Base-by-base conservation (phyloP, 2,888 invertebrate species). In the Ganaspis brasiliensis region DNA sequence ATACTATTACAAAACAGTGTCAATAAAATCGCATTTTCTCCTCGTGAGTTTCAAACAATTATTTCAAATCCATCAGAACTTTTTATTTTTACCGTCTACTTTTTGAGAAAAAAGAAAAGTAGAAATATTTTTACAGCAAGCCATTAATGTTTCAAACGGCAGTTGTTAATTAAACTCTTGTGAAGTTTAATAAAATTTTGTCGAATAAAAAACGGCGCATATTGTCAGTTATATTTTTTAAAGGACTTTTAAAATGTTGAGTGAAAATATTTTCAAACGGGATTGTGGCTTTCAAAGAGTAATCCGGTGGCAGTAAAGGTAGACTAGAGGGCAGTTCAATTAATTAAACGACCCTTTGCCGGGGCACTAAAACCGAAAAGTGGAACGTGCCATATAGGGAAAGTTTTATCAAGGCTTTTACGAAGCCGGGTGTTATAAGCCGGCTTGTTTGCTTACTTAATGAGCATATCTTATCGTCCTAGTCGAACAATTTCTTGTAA, bases 381-480 rank as follows among this genome's bases (percentile, higher is more conserved):
- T 67, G 24, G 40, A 67, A 45, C 24, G 40, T n/a, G 45, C n/a
- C 26, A 45, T 45, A n/a, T 45, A 67, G 40, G 24, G 21, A 26
- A 67, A 67, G 67, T 67, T 67, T 67, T 45, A 67, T 26, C 24
- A 67, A 67, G 45, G 67, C 40, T 67, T 67, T 67, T 21, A 45
- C 24, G 12, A 21, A 24, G 45, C n/a, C 21, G n/a, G 6, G 14
- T 40, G 67, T 45, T 37, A 63, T 45, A 67, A 45, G 45, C 21
- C 24, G 24, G 63, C 45, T 67, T 26, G 45, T 45, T 67, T 67
- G 45, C 45, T 67, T 67, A n/a, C 45, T 14, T 67, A 67, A 45
- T 67, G 67, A 67, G 67, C 67, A 63, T 40, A 63, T 63, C 40
- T 67, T 45, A 67, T 67, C 45, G 67, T 67, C 45, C 67, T n/a